Evolutionary conservation across 2,113 vertebrate genomes (phyloP), one percentile per base, ranked within the genome.

Genomic region (Phoenicopterus ruber): DNA sequence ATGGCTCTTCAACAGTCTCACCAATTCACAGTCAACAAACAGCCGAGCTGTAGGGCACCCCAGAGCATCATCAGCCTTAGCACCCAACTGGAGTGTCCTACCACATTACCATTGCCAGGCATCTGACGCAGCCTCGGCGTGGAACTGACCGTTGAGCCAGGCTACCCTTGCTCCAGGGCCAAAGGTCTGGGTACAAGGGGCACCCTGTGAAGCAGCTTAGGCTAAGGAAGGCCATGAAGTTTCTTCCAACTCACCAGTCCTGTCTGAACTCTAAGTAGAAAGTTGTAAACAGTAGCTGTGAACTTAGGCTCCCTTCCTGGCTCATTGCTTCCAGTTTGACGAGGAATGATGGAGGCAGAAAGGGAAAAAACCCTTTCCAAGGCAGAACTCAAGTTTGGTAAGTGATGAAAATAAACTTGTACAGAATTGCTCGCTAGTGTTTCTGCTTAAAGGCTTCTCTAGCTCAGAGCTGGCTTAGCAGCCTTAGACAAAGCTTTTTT

Each of bases 91-190:
- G 20, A n/a, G 16, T 0, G 49, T 46, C 49, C 57, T 36, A 32
- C 36, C 7, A 15, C 31, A 4, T 31, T 31, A 22, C 57, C 16
- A 3, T 9, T 18, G 19, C 29, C n/a, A 69, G 31, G 32, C 12
- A 36, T 3, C 57, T 29, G 82, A 21, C 1, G 2, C 2, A 11
- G 24, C 16, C 34, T 73, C 1, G 0, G 16, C 1, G 1, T 12
- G 31, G 55, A 36, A 52, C 34, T 1, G 1, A 47, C 29, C 24
- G 0, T 0, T 7, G 28, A 93, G 40, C 76, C 49, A 61, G 46
- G 40, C 40, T 11, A 34, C 24, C 61, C 73, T 18, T 18, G 59
- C 32, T 38, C 28, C 38, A 40, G 17, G 32, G 55, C 38, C 81
- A 74, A 89, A 89, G 59, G 17, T 49, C 81, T 21, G 46, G 21